Evolutionary conservation across 2,888 invertebrate species (phyloP), one percentile per base, ranked within the genome.

Genomic region (Apomyelois bistriatella): DNA sequence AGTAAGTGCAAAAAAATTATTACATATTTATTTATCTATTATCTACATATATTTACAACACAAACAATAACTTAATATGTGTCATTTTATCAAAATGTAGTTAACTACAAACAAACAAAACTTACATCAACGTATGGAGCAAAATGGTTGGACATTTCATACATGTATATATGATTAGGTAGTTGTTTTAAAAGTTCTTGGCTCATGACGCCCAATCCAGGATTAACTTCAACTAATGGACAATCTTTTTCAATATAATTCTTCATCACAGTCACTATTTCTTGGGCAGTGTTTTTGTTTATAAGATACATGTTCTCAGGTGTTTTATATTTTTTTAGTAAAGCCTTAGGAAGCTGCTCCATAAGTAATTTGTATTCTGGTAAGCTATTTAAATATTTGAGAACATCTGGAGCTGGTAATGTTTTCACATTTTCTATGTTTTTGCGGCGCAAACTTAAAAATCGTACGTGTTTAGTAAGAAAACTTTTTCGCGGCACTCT

Each of bases 121-220:
- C 48, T 48, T 37, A 58, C 58, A 60, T 57, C 40, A 30, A 52
- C 40, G n/a, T 46, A 9, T 32, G 46, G 32, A 32, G 46, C 32
- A 32, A 46, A 46, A 46, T 46, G 46, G 16, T 32, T 32, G 13
- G 30, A 46, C 15, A 32, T 46, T 46, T 46, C 95, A 68, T 92
- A 93, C 54, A 94, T 67, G 55, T 93, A 79, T 10, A 95, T 79
- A 43, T 82, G 74, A 7, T 86, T 81, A 22, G 92, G 76, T 13
- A 87, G 88, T 59, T 73, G 75, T 6, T 90, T 69, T 3, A 95
- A 74, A 32, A 95, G 70, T 61, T 93, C 86, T 59, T 87, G 74
- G 1, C 94, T 93, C 48, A 95, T 74, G 15, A 93, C 75, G 0
- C 95, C 94, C 40, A 93, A 79, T 0, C 95, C 95, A 0, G 95